Percentiles rank a stretch among this genome's conserved stretches.
Evolutionary conservation across 2,113 vertebrate genomes (phyloP).

Genomic region (Cynopterus brachyotis): DNA sequence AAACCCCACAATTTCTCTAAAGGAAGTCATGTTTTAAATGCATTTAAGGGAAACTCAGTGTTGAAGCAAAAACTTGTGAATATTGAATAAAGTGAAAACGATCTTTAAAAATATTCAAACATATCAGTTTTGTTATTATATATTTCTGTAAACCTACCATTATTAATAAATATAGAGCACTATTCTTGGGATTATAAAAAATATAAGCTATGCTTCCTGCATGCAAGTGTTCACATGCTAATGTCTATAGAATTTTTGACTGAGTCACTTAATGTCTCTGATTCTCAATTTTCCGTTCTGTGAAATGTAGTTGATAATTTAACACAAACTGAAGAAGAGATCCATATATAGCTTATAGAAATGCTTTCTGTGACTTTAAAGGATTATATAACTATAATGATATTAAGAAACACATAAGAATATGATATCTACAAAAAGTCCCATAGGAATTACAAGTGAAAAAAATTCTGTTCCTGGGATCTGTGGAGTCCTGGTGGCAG

Average conservation of each 20-base stretch:
- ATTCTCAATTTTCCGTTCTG: background rate
- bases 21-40: constrained; percentile 15
- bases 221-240: background rate
- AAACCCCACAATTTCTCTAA: constrained; percentile 17
- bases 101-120: constrained; percentile 27
- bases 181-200: background rate
- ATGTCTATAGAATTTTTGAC: background rate
- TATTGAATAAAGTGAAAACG: background rate
- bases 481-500: background rate
- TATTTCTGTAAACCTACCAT: background rate
- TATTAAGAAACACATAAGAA: background rate
- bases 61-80: constrained; percentile 47
- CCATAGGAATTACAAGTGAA: background rate
- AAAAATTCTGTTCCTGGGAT: background rate
- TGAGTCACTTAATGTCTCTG: background rate
- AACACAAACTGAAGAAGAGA: background rate
- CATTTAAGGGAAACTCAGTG: constrained; percentile 32
- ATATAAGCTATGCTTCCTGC: background rate
- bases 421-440: background rate
- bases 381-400: background rate
- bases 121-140: constrained; percentile 25
- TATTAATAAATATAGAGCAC: constrained; percentile 26
- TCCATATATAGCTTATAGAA: background rate
- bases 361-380: background rate
- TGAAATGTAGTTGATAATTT: background rate